Conservation (phyloP, 1,140 invertebrate species). For the Tetragonula clypearis region DNA sequence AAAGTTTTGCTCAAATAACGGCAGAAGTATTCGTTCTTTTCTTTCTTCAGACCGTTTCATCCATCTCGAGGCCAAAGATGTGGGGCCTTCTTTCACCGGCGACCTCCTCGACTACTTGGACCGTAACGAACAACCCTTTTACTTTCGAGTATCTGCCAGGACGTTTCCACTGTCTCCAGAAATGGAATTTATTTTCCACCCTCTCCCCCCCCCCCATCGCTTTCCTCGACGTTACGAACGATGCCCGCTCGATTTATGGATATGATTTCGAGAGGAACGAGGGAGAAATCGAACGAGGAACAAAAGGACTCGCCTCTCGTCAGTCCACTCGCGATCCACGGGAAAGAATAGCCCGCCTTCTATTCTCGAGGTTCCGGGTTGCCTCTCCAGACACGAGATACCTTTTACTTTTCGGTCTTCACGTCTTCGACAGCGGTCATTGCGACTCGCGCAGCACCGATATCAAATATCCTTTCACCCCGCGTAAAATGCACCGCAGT, state of each 20-base stretch:
- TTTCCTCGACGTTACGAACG: slow-evolving; percentile 51
- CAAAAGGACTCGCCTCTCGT: neutral
- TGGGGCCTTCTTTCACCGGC: neutral
- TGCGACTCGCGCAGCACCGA: slow-evolving; percentile 20
- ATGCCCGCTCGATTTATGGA: slow-evolving; percentile 68
- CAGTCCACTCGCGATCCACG: neutral
- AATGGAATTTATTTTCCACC: slow-evolving; percentile 69
- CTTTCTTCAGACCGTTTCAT: slow-evolving; percentile 29
- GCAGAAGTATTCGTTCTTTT: slow-evolving; percentile 57
- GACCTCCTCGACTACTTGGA: slow-evolving; percentile 14
- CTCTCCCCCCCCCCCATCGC: no score
- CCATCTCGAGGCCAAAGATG: neutral
- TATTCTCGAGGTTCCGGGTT: neutral
- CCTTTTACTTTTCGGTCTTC: slow-evolving; percentile 14
- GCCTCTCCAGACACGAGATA: slow-evolving; percentile 20
- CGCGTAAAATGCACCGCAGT: slow-evolving; percentile 47
- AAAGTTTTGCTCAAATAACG: slow-evolving; percentile 49
- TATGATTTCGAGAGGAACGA: slow-evolving; percentile 64
- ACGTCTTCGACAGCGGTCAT: slow-evolving; percentile 18
- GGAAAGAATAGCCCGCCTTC: slow-evolving; percentile 21
- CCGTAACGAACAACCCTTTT: slow-evolving; percentile 55
- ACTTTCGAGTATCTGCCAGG: slow-evolving; percentile 60
- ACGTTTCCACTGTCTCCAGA: slow-evolving; percentile 55
- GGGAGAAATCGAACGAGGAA: slow-evolving; percentile 38
- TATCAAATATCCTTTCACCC: slow-evolving; percentile 11